Evolutionary conservation across 2,113 vertebrate genomes (phyloP).

Genomic region (Formicarius rufipectus): DNA sequence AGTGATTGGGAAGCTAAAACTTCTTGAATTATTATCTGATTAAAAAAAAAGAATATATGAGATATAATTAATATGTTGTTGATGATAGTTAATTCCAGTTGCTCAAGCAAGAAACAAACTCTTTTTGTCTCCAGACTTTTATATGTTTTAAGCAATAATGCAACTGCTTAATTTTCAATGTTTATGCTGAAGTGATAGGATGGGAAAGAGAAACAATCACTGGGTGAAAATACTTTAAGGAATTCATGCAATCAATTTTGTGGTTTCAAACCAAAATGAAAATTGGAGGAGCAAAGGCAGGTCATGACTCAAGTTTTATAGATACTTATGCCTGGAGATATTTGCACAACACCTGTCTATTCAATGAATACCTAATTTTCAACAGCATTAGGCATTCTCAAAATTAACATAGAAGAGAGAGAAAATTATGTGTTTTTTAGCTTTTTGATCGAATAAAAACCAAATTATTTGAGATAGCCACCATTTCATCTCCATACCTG

Average conservation of each 20-base stretch:
- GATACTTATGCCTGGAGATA: not conserved
- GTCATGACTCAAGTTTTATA: not conserved
- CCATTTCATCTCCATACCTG: not conserved
- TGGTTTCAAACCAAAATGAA: not conserved
- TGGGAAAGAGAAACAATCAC: not conserved
- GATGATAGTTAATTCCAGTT: not conserved
- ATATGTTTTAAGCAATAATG: not conserved
- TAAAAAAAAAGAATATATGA: not conserved
- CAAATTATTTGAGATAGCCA: not conserved
- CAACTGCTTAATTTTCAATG: not conserved
- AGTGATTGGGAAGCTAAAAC: conserved; percentile 18
- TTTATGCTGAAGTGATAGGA: not conserved
- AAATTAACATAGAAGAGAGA: not conserved
- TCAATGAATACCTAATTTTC: not conserved
- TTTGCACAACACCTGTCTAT: not conserved
- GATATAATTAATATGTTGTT: not conserved
- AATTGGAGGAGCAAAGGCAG: not conserved
- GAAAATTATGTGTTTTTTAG: not conserved
- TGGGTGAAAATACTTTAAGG: not conserved
- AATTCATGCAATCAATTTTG: not conserved
- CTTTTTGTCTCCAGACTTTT: not conserved
- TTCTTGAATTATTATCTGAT: conserved; percentile 31
- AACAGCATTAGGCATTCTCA: not conserved
- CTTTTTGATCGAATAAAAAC: not conserved
- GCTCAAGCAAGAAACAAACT: not conserved